Base-by-base conservation (phyloP, 1,140 invertebrate genomes). In the Trachymyrmex septentrionalis region DNA sequence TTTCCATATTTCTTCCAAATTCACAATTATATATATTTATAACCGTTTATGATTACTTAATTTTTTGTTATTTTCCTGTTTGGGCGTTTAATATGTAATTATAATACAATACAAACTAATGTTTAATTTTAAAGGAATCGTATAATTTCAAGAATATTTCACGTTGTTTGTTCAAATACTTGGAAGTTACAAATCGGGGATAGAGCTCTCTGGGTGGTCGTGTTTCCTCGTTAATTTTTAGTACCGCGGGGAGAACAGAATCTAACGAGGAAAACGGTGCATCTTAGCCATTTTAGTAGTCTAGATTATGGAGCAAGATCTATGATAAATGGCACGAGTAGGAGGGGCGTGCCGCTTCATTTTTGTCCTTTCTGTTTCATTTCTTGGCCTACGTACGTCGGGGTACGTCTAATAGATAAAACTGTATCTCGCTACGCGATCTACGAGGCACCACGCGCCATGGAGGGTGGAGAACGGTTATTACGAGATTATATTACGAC, bases 281-380 rank as follows among this genome's bases (percentile, higher is more conserved):
- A 73, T 69, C 61, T 50, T 48, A 24, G 44, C 73, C 75, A 88
- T 88, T 86, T 76, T 76, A 75, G 10, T 57, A 84, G 69, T 86
- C 61, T 71, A 75, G 87, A 64, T 82, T 75, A 76, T 72, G 50
- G 27, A 38, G 72, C 59, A 59, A 88, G 88, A 89, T 89, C 59
- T 55, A 72, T 66, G 87, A 89, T 88, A 88, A 89, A 89, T 88
- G 76, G 72, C 86, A 69, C 55, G 61, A 87, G 86, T 27, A 73
- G 34, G 73, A 73, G 73, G 69, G 21, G 72, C 55, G 61, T 53
- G 64, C 57, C 30, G 76, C 50, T 27, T 57, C 27, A 2, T 24
- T 66, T 12, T 12, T 30, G 12, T 24, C 30, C 21, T 38, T 55
- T 76, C 53, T 10, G 38, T 53, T 53, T 38, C 50, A 34, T 85